A percentile compares a stretch with the other conserved stretches of the same genome.
phyloP scores from a whole-genome alignment of 2,797 vertebrate genomes.

The Taeniopygia guttata region DNA sequence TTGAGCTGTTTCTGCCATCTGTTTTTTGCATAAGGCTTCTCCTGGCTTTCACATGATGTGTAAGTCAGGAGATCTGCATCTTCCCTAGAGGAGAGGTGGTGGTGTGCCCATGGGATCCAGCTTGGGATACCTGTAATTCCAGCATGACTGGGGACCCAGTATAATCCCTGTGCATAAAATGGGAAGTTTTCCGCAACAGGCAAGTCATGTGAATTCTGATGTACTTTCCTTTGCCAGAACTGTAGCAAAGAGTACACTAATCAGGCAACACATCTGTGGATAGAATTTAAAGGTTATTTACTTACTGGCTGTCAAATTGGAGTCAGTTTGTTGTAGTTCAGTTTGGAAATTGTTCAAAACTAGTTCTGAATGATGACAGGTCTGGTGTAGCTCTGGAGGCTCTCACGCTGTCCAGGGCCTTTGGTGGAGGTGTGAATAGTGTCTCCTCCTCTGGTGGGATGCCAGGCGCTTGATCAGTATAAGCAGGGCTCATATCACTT shows the following conservation, averaged over 20 bases:
- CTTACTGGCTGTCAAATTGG: conserved; percentile 27
- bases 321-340: neutral
- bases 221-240: neutral
- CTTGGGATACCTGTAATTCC: neutral
- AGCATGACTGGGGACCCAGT: accelerated
- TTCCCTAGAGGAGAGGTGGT: neutral
- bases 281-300: neutral
- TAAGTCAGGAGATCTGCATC: neutral
- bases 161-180: neutral
- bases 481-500: neutral
- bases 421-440: neutral
- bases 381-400: neutral
- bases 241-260: neutral
- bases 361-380: neutral
- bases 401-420: neutral
- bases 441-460: neutral
- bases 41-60: neutral
- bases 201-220: neutral
- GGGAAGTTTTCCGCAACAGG: neutral
- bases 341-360: neutral
- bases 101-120: neutral
- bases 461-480: accelerated
- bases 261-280: neutral
- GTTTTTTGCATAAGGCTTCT: neutral
- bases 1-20: neutral